A percentile compares a stretch with the other conserved stretches of the same genome.
phyloP scores from a whole-genome alignment of 2,113 vertebrate genomes.

The Calyptomena viridis region DNA sequence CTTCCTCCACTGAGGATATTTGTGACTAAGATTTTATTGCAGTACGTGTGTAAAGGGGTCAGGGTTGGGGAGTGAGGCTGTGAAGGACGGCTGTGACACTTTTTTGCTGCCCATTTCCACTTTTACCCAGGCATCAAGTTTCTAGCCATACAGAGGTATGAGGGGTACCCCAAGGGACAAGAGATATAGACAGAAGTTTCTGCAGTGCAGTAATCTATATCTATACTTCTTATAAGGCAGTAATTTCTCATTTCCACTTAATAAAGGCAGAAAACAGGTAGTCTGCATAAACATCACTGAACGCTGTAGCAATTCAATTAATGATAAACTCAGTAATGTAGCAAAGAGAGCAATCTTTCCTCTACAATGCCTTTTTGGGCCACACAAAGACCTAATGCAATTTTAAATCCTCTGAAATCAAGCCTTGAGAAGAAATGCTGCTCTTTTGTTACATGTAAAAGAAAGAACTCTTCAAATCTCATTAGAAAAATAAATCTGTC shows the following conservation, averaged over 20 bases:
- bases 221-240: neutral
- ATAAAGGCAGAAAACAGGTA: neutral
- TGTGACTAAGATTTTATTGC: neutral
- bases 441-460: neutral
- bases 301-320: neutral
- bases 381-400: neutral
- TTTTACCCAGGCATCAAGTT: neutral
- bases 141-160: neutral
- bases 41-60: neutral
- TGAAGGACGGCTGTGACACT: neutral
- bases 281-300: neutral
- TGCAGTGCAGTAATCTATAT: neutral
- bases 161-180: neutral
- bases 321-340: neutral
- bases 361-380: neutral
- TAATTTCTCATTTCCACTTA: neutral
- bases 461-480: neutral
- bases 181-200: neutral
- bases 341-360: neutral
- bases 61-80: neutral
- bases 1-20: neutral
- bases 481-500: slow-evolving; percentile 23
- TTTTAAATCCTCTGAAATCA: slow-evolving; percentile 17
- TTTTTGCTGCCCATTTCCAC: neutral
- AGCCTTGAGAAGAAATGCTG: neutral